phyloP scores from a whole-genome alignment of 2,888 invertebrate species.

The Ichneumoninae sp. region DNA sequence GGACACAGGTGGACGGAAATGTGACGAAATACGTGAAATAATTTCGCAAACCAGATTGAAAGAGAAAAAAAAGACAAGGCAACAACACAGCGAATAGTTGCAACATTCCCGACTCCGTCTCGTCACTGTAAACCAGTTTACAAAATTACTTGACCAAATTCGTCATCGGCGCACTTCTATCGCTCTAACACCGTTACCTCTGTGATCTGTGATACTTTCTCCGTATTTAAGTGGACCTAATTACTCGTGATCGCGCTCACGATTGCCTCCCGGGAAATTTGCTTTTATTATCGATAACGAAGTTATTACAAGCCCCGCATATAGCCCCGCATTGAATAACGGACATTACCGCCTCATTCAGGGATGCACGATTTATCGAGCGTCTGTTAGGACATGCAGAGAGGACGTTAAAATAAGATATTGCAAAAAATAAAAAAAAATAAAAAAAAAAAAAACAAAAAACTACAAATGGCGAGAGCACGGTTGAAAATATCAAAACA shows the following conservation, averaged over 20 bases:
- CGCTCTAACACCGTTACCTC: constrained; percentile 7
- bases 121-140: constrained; percentile 24
- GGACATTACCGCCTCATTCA: neutral
- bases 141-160: constrained; percentile 44
- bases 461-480: neutral
- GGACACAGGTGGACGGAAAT: constrained; percentile 21
- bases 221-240: constrained; percentile 36
- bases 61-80: constrained; percentile 6
- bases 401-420: neutral
- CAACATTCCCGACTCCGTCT: constrained; percentile 10
- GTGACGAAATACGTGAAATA: constrained; percentile 25
- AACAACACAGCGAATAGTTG: constrained; percentile 9
- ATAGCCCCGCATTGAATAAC: constrained; percentile 2
- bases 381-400: constrained; percentile 20
- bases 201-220: constrained; percentile 38
- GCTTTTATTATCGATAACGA: constrained; percentile 7
- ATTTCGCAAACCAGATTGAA: constrained; percentile 8
- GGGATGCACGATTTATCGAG: constrained; percentile 31
- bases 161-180: neutral
- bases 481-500: neutral
- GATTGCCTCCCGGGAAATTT: constrained; percentile 26
- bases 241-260: constrained; percentile 26
- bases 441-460: neutral
- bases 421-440: neutral
- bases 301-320: neutral